Conservation (phyloP, 2,888 invertebrate species). For the Caenorhabditis macrosperma region DNA sequence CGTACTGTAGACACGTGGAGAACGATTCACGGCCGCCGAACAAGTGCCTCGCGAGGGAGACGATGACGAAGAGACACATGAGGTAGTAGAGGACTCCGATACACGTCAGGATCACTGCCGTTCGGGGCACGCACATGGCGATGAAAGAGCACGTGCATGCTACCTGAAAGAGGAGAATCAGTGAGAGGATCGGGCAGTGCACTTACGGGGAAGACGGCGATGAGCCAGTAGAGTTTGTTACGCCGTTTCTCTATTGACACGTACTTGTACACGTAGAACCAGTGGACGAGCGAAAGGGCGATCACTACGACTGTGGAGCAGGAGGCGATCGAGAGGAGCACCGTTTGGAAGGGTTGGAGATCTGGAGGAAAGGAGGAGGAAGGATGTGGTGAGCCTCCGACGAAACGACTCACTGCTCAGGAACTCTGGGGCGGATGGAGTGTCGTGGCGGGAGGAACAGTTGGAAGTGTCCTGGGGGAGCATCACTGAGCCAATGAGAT, state of each 20-base stretch:
- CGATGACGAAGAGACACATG: conserved; percentile 77
- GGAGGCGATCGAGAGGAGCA: conserved; percentile 70
- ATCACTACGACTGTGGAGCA: conserved; percentile 67
- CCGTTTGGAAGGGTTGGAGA: conserved; percentile 69
- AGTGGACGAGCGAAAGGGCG: conserved; percentile 70
- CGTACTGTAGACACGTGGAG: conserved; percentile 64
- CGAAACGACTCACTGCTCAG: conserved; percentile 62
- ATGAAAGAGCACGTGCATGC: conserved; percentile 74
- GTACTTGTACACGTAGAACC: conserved; percentile 69
- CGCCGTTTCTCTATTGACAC: conserved; percentile 75
- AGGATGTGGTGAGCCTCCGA: too few species aligned
- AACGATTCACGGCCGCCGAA: conserved; percentile 68
- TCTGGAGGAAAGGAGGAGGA: conserved; percentile 51
- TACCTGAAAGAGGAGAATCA: conserved; percentile 65
- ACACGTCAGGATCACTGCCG: conserved; percentile 74
- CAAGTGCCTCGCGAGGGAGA: conserved; percentile 75
- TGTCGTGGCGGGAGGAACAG: conserved; percentile 62
- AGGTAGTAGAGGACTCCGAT: conserved; percentile 78
- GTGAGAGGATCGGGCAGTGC: not conserved
- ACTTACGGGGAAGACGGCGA: conserved; percentile 74
- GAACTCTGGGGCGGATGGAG: conserved; percentile 67
- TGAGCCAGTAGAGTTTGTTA: conserved; percentile 78
- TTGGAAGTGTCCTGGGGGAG: conserved; percentile 64
- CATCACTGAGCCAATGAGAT: conserved; percentile 61
- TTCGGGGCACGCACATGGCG: conserved; percentile 76